Percentiles rank a stretch among this genome's conserved stretches.
Conservation (phyloP, 2,797 vertebrate genomes). For the Hippocampus kuda region DNA sequence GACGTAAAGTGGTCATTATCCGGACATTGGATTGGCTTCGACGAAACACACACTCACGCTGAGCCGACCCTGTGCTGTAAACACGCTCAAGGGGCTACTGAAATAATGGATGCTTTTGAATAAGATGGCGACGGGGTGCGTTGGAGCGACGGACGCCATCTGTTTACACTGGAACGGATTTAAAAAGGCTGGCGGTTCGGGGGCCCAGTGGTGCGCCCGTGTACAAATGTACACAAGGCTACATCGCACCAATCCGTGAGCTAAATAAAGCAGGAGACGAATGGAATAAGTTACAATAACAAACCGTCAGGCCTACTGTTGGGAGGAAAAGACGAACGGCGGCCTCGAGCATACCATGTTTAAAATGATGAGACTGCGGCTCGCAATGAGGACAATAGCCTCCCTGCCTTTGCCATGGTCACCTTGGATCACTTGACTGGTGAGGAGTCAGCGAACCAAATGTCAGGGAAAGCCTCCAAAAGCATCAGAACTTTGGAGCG, state of each 20-base stretch:
- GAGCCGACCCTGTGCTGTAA: slow-evolving; percentile 49
- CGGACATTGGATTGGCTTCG: slow-evolving; percentile 45
- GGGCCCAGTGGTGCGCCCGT: slow-evolving; percentile 60
- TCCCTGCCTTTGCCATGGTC: not conserved
- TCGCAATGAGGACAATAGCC: not conserved
- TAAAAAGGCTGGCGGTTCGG: slow-evolving; percentile 66
- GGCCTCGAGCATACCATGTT: not conserved
- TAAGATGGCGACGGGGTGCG: slow-evolving; percentile 46
- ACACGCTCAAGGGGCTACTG: slow-evolving; percentile 48
- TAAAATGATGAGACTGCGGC: not conserved
- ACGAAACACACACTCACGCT: slow-evolving; percentile 54
- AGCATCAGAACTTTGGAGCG: too few species aligned
- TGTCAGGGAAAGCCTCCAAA: not conserved
- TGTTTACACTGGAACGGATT: slow-evolving; percentile 70
- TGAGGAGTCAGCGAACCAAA: not conserved
- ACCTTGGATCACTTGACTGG: not conserved
- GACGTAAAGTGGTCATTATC: slow-evolving; percentile 54
- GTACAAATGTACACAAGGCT: slow-evolving; percentile 78
- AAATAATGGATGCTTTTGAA: slow-evolving; percentile 64
- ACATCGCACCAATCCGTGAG: slow-evolving; percentile 64
- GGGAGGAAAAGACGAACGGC: slow-evolving; percentile 50
- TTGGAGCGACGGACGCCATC: slow-evolving; percentile 59
- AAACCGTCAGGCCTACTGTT: slow-evolving; percentile 80
- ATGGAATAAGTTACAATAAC: slow-evolving; percentile 97
- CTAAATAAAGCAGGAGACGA: slow-evolving; percentile 70